phyloP scores from a whole-genome alignment of 2,888 invertebrate genomes.

The Ceraclea dissimilis region DNA sequence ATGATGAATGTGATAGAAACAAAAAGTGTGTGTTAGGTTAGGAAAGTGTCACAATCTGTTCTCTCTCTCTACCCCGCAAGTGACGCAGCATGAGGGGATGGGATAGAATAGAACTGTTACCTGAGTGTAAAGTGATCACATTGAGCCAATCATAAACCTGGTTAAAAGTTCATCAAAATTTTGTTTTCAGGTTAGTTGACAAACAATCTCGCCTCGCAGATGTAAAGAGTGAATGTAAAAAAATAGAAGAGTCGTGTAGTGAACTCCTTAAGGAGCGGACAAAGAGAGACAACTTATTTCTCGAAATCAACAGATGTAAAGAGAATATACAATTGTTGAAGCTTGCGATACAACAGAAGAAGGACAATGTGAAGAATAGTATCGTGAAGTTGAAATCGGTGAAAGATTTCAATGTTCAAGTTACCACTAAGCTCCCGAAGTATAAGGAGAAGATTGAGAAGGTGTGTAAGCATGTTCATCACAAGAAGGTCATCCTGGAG shows the following conservation, averaged over 20 bases:
- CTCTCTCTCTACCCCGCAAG: too few relatives aligned
- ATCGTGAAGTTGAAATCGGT: constrained; percentile 8
- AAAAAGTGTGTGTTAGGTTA: too few relatives aligned
- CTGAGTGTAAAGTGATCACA: too few relatives aligned
- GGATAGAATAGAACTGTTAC: too few relatives aligned
- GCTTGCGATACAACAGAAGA: constrained; percentile 42
- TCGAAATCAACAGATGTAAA: constrained; percentile 40
- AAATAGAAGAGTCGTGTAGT: constrained; percentile 49
- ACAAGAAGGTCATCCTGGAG: constrained; percentile 12
- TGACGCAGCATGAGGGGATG: too few relatives aligned
- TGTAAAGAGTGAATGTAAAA: constrained; percentile 50
- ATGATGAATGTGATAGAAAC: too few relatives aligned
- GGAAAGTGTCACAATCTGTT: too few relatives aligned
- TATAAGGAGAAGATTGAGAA: constrained; percentile 41
- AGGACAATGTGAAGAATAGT: constrained; percentile 36
- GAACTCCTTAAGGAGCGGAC: constrained; percentile 34
- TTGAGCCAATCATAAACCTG: too few relatives aligned
- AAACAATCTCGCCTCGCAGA: constrained; percentile 54
- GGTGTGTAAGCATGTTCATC: constrained; percentile 13
- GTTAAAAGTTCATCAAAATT: too few relatives aligned
- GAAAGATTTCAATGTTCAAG: constrained; percentile 33
- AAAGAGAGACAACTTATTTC: constrained; percentile 35
- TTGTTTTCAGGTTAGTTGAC: constrained; percentile 49
- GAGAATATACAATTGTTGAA: constrained; percentile 40
- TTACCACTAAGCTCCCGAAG: constrained; percentile 38